Conservation (phyloP, 2,113 vertebrate species). For the Muscicapa adusta region DNA sequence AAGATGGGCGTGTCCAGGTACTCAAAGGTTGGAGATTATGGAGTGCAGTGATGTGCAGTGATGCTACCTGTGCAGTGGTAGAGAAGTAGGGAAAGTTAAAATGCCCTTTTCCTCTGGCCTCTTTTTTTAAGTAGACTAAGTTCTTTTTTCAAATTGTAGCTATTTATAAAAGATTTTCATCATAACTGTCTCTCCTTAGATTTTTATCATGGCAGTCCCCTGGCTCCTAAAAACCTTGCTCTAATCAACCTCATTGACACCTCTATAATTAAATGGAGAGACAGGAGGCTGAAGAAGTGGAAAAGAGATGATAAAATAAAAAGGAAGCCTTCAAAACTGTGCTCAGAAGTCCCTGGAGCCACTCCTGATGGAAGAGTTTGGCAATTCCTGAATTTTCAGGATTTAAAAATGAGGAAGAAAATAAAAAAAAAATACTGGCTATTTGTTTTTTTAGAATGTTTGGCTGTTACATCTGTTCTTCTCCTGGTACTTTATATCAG, state of each 20-base stretch:
- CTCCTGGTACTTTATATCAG: not conserved
- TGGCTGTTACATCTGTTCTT: not conserved
- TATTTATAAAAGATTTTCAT: conserved; percentile 50
- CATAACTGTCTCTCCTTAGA: conserved; percentile 15
- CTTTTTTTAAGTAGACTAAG: conserved; percentile 19
- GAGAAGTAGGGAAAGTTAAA: not conserved
- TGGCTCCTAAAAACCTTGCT: conserved; percentile 3
- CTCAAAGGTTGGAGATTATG: not conserved
- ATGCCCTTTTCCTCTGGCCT: not conserved
- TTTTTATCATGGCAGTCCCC: conserved; percentile 13
- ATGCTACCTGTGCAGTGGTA: not conserved
- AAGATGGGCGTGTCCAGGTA: not conserved
- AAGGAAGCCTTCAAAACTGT: not conserved
- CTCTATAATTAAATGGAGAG: conserved; percentile 49
- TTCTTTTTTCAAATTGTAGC: not conserved
- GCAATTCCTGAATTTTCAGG: not conserved
- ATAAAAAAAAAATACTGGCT: not conserved
- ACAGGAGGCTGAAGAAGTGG: not conserved
- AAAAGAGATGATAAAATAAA: not conserved
- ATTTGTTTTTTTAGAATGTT: not conserved
- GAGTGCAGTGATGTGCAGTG: not conserved
- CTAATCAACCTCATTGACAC: conserved; percentile 59
- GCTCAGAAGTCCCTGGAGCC: not conserved
- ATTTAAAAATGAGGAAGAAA: not conserved
- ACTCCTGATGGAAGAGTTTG: not conserved